Conservation (phyloP, 2,113 vertebrate genomes). For the Cromileptes altivelis region DNA sequence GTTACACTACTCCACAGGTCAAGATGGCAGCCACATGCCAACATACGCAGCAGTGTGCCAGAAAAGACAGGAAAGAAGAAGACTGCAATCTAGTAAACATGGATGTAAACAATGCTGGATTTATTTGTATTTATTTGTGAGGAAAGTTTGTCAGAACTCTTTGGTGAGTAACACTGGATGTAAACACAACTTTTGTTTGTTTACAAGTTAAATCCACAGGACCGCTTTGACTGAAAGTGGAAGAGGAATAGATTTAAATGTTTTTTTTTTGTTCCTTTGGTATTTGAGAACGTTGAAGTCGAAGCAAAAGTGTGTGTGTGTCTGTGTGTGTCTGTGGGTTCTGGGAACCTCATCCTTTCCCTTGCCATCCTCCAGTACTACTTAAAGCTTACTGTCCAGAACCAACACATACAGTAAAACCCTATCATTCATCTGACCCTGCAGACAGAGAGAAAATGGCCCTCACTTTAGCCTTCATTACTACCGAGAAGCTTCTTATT, state of each 20-base stretch:
- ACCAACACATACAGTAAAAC: conserved; percentile 56
- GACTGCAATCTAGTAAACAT: no score
- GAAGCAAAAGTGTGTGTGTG: neutral
- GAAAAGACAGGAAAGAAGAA: neutral
- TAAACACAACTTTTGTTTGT: neutral
- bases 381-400: conserved; percentile 30
- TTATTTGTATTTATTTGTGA: no score
- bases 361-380: neutral
- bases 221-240: conserved; percentile 17
- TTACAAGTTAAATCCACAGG: neutral
- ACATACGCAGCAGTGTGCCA: neutral
- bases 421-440: conserved; percentile 52
- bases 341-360: conserved; percentile 46
- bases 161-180: neutral
- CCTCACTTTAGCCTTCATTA: conserved; percentile 46
- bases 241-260: conserved; percentile 28
- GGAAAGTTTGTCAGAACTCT: neutral
- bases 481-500: conserved; percentile 62
- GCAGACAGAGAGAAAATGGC: conserved; percentile 46
- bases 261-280: neutral
- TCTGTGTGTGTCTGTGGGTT: conserved; percentile 15
- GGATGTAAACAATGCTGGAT: no score
- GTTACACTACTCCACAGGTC: neutral
- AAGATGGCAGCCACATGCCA: neutral
- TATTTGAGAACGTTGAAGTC: conserved; percentile 9